Percentiles rank a stretch among this genome's conserved stretches.
phyloP scores from a whole-genome alignment of 2,888 invertebrate species.

The Nomada fucata region DNA sequence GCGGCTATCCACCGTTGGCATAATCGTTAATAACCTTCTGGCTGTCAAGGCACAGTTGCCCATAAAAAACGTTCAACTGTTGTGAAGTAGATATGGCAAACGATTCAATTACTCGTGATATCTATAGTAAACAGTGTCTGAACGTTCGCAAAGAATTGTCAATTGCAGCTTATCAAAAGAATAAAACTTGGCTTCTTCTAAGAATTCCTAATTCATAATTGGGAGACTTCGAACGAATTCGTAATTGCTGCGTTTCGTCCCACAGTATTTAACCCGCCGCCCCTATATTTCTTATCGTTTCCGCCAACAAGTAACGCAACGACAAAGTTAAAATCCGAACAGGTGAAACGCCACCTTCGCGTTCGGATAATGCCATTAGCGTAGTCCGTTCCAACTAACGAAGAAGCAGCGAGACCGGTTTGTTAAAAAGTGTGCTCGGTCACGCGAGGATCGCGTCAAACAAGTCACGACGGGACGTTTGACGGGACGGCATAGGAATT shows the following conservation, averaged over 20 bases:
- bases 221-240: no score
- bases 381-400: conserved; percentile 53
- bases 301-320: not conserved
- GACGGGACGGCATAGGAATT: conserved; percentile 25
- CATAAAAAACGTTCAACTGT: not conserved
- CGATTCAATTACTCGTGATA: not conserved
- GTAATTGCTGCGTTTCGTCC: no score
- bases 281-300: no score
- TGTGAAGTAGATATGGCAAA: not conserved
- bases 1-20: not conserved
- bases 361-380: conserved; percentile 49
- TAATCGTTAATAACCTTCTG: not conserved
- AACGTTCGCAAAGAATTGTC: no score
- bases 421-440: conserved; percentile 72
- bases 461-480: conserved; percentile 19
- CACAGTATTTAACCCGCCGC: no score
- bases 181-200: no score
- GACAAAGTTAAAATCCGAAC: conserved; percentile 17
- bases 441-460: conserved; percentile 70
- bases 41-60: not conserved
- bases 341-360: no score
- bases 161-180: no score
- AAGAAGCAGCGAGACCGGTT: conserved; percentile 66
- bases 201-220: no score
- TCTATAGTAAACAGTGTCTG: no score